These are phyloP conservation scores for Todiramphus chloris DNA, from an alignment of 2,113 vertebrate genomes.

Conservation along the genomic window DNA sequence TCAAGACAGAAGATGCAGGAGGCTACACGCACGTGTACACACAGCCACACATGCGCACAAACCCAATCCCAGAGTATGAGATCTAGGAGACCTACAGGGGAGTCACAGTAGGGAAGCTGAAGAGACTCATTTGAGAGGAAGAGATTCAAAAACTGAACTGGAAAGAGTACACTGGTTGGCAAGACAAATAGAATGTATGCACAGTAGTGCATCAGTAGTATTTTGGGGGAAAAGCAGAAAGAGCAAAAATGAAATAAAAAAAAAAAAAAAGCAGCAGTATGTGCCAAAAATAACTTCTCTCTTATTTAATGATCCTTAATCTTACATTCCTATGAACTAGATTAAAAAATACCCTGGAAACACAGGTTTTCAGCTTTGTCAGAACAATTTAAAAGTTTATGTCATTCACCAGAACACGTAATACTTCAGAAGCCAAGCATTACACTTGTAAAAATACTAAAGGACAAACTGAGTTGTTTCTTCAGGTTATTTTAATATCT, in stretches of 20 bases:
- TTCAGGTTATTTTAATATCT: background rate
- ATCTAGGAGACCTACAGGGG: fast-evolving
- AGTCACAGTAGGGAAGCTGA: background rate
- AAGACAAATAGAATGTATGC: background rate
- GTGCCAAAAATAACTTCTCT: background rate
- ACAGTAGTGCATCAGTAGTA: background rate
- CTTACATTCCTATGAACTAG: background rate
- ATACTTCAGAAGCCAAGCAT: background rate
- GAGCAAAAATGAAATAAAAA: background rate
- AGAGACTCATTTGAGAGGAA: background rate
- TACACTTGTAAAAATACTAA: background rate
- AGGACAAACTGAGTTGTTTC: background rate
- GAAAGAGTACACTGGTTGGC: background rate
- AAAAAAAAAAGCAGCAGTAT: background rate
- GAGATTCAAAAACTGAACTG: background rate
- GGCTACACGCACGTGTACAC: fast-evolving
- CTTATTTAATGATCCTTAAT: background rate
- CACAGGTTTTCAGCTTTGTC: background rate
- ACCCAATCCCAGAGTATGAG: background rate
- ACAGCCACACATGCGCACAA: fast-evolving
- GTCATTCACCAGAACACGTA: background rate
- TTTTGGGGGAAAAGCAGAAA: background rate
- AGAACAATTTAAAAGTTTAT: background rate
- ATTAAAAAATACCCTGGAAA: conserved; percentile 15
- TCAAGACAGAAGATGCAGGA: background rate